Conservation (phyloP, 2,797 vertebrate genomes). For the Artibeus jamaicensis region DNA sequence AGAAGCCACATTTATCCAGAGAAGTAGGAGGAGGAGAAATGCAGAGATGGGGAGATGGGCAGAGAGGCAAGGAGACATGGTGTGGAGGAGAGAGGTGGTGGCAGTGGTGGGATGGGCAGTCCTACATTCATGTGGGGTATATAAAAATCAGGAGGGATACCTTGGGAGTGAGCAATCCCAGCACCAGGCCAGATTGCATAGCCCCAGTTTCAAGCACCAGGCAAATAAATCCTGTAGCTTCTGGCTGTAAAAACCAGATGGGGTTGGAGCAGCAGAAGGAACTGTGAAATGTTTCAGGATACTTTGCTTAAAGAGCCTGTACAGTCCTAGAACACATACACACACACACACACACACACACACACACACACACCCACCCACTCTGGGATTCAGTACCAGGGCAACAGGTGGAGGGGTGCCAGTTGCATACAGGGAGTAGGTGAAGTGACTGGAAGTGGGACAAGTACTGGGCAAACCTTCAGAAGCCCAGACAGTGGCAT, state of each 20-base stretch:
- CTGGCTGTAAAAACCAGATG: not conserved
- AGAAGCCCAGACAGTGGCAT: not conserved
- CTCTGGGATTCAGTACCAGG: not conserved
- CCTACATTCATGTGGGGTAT: not conserved
- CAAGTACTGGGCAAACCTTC: not conserved
- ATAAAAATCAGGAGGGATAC: too few relatives aligned
- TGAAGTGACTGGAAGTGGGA: not conserved
- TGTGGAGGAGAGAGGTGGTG: not conserved
- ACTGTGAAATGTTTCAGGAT: not conserved
- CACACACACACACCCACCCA: not conserved
- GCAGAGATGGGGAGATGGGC: not conserved
- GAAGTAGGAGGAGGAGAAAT: not conserved
- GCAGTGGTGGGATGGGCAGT: not conserved
- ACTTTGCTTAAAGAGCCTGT: not conserved
- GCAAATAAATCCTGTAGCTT: not conserved
- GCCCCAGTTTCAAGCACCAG: not conserved
- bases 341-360: not conserved
- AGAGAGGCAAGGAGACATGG: not conserved
- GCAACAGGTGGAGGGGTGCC: not conserved
- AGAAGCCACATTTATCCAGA: not conserved
- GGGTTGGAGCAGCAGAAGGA: not conserved
- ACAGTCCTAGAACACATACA: not conserved
- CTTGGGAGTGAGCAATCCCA: not conserved
- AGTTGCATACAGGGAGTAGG: not conserved
- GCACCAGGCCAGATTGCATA: not conserved